These are phyloP conservation scores for Alcedo atthis DNA, from an alignment of 2,797 vertebrate genomes.

Conservation along the genomic window DNA sequence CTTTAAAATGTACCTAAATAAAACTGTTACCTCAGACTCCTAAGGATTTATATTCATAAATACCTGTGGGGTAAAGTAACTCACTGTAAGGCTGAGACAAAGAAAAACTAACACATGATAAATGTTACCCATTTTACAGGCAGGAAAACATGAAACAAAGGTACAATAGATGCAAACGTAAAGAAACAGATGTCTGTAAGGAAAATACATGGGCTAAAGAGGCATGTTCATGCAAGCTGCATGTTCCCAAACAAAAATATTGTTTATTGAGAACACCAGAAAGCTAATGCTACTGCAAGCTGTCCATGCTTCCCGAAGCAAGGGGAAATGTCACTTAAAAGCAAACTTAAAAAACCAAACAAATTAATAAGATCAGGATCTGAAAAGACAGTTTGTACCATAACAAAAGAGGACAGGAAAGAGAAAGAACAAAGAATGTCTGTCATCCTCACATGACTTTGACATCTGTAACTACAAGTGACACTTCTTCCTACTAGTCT, in stretches of 20 bases:
- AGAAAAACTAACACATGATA: neutral
- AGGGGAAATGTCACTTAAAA: neutral
- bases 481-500: neutral
- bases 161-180: neutral
- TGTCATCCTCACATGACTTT: neutral
- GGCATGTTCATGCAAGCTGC: neutral
- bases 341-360: neutral
- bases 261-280: neutral
- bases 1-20: neutral
- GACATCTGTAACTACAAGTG: neutral
- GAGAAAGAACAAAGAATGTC: neutral
- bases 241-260: neutral
- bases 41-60: neutral
- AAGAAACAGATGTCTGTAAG: neutral
- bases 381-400: neutral
- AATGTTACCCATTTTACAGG: neutral
- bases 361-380: neutral
- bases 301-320: neutral
- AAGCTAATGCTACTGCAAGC: rapidly evolving
- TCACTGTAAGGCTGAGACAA: neutral
- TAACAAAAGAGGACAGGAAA: neutral
- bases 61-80: neutral
- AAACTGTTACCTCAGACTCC: neutral
- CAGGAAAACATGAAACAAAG: neutral
- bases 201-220: neutral